Base-by-base conservation (phyloP, 2,797 vertebrate species). In the Esox masquinongy region DNA sequence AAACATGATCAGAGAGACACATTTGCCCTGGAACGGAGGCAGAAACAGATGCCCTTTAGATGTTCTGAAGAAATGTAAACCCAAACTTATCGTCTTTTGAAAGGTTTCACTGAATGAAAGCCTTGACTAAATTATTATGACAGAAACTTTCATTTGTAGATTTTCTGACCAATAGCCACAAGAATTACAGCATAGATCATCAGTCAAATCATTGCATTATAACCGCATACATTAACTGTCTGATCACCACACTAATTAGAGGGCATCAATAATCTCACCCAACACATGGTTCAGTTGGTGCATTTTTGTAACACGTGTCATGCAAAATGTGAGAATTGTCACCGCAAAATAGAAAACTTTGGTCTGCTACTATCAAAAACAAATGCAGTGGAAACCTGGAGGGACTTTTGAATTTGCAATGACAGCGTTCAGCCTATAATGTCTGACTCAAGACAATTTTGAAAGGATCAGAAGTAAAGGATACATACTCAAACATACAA, bases 1-100 rank as follows among this genome's bases (percentile, higher is more conserved):
- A 80, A 88, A 92, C 87, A 87, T 53, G 87, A 91, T 92, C 91
- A 92, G 81, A 90, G 86, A 78, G 86, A 84, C 85, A 81, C 87
- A 85, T 47, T 11, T 86, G 74, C 85, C 85, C 90, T 83, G 76
- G 29, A 81, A 82, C 83, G 74, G 88, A 89, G 90, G 87, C 72
- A 81, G 86, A 90, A 91, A 85, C 88, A 91, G 73, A 90, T 88
- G 84, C 85, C 85, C 79, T 84, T 63, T 76, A 79, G 11, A 88
- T 80, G 83, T 86, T 77, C 50, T 31, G 43, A 77, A 79, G 85
- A 90, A 89, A 92, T 72, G 74, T 50, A 72, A 90, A 63, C 74
- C 78, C 77, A 90, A 90, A 90, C 90, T 89, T 29, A 53, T 83
- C 50, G 67, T 74, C 80, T 83, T 83, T 15, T 34, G 9, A 9